Conservation (phyloP, 2,888 invertebrate genomes). For the Quadroppia sp. region DNA sequence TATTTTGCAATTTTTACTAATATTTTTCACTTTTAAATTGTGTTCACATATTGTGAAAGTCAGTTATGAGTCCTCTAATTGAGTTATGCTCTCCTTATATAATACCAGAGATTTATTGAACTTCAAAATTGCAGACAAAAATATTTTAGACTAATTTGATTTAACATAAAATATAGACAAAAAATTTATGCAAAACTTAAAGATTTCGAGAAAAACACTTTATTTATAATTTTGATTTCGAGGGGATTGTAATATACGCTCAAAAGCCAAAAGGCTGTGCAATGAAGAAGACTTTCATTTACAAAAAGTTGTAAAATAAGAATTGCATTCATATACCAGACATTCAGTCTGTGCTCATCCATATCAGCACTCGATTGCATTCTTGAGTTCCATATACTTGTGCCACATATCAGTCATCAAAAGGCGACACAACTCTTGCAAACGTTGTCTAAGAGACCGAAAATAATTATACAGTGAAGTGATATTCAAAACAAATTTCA, state of each 20-base stretch:
- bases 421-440: background rate
- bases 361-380: background rate
- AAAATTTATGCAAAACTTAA: background rate
- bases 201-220: background rate
- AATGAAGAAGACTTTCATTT: too few relatives aligned
- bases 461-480: slow-evolving; percentile 22
- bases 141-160: slow-evolving; percentile 16
- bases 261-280: background rate
- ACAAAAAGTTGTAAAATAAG: too few relatives aligned
- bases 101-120: slow-evolving; percentile 11
- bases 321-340: background rate
- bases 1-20: background rate
- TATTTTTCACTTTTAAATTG: background rate
- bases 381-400: background rate
- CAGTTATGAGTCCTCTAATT: background rate
- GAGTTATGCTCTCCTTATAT: background rate
- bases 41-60: background rate
- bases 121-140: background rate
- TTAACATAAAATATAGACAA: background rate
- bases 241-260: background rate
- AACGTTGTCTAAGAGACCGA: slow-evolving; percentile 15
- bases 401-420: slow-evolving; percentile 10
- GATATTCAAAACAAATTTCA: slow-evolving; percentile 2
- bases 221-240: background rate
- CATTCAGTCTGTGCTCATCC: background rate